These are phyloP conservation scores for Acleris laterana DNA, from an alignment of 2,888 invertebrate species.

Conservation along the genomic window DNA sequence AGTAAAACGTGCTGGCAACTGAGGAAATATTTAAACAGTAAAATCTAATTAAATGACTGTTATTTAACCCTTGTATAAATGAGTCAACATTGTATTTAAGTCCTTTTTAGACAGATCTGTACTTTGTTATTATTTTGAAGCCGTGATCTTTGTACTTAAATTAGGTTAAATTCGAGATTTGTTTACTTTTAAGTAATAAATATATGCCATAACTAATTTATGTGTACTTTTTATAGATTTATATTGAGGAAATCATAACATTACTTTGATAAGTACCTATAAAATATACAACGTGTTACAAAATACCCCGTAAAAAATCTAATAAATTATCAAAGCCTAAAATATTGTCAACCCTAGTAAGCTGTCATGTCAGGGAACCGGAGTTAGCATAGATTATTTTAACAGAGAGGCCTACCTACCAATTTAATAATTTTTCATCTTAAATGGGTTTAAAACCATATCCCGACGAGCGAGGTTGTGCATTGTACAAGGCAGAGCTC, in stretches of 20 bases:
- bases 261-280: constrained; percentile 49
- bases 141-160: constrained; percentile 72
- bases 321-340: too few species aligned
- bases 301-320: too few species aligned
- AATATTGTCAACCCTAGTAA: too few species aligned
- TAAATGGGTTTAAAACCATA: too few species aligned
- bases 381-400: too few species aligned
- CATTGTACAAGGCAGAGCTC: too few species aligned
- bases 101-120: constrained; percentile 14
- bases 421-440: too few species aligned
- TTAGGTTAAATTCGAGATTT: constrained; percentile 70
- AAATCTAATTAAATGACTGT: not conserved
- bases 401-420: too few species aligned
- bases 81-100: not conserved
- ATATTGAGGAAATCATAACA: constrained; percentile 59
- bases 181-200: constrained; percentile 65
- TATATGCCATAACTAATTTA: constrained; percentile 83
- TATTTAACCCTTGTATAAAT: constrained; percentile 1
- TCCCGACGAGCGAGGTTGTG: too few species aligned
- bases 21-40: not conserved
- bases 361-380: too few species aligned
- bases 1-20: not conserved
- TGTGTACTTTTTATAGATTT: constrained; percentile 71
- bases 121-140: constrained; percentile 19
- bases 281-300: too few species aligned